Evolutionary conservation across 2,113 vertebrate genomes (phyloP).

Genomic region (Myanophis thanlyinensis): DNA sequence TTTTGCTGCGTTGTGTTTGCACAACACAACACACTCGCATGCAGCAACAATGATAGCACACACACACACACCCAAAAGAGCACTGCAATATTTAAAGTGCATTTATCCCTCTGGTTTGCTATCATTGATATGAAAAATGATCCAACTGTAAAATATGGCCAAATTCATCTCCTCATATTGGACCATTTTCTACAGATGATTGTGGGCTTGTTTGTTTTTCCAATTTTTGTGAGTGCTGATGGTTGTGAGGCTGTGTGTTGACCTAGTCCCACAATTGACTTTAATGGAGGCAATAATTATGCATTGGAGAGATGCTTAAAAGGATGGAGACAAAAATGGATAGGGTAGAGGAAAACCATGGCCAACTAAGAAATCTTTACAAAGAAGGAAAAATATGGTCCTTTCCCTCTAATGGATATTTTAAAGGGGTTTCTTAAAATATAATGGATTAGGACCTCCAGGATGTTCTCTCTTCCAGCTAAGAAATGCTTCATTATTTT

Average conservation of each 20-base stretch:
- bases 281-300: neutral
- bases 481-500: neutral
- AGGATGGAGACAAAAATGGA: neutral
- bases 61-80: neutral
- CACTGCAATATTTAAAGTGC: neutral
- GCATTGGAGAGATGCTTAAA: neutral
- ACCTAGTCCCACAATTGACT: neutral
- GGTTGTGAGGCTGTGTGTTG: neutral
- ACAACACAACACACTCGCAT: neutral
- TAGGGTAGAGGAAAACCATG: neutral
- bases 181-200: neutral
- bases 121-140: neutral
- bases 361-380: neutral
- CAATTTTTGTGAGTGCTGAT: neutral
- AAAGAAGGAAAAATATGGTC: neutral
- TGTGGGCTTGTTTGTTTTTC: no score
- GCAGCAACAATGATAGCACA: no score
- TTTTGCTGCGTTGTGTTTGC: neutral
- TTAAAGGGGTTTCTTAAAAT: neutral
- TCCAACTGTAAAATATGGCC: neutral
- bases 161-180: neutral
- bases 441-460: neutral
- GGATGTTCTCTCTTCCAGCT: no score
- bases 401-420: neutral
- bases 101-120: neutral